A percentile compares a stretch with the other conserved stretches of the same genome.
phyloP scores from a whole-genome alignment of 1,140 invertebrate species.

The Drosophila novamexicana region DNA sequence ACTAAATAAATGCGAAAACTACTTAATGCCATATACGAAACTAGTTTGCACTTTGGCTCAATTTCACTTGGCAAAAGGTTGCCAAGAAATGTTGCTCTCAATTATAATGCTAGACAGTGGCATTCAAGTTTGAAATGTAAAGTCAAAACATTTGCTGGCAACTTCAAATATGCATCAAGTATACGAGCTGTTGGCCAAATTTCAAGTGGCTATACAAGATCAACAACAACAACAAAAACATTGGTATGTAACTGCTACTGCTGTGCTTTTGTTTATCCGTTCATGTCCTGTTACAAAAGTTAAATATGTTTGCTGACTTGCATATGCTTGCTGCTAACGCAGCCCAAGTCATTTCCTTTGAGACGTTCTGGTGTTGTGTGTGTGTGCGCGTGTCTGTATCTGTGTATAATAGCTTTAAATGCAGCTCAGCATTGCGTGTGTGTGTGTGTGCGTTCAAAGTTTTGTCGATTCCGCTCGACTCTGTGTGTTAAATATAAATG shows the following conservation, averaged over 20 bases:
- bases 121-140: slow-evolving; percentile 31
- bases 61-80: not conserved
- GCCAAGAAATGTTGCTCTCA: slow-evolving; percentile 27
- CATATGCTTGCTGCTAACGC: slow-evolving; percentile 29
- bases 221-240: slow-evolving; percentile 18
- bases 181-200: slow-evolving; percentile 14
- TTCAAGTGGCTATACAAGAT: slow-evolving; percentile 16
- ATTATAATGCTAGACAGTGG: slow-evolving; percentile 42
- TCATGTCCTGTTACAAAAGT: slow-evolving; percentile 55
- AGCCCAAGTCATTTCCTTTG: slow-evolving; percentile 52
- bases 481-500: slow-evolving; percentile 42
- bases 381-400: slow-evolving; percentile 6
- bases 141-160: slow-evolving; percentile 33
- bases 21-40: not conserved
- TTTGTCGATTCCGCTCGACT: slow-evolving; percentile 31
- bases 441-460: slow-evolving; percentile 19
- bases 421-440: slow-evolving; percentile 30
- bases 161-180: slow-evolving; percentile 44
- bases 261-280: slow-evolving; percentile 31
- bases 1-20: not conserved
- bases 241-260: slow-evolving; percentile 11
- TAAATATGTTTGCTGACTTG: slow-evolving; percentile 39
- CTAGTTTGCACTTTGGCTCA: not conserved
- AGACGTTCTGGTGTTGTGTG: slow-evolving; percentile 17
- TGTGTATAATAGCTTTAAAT: slow-evolving; percentile 49